A percentile compares a stretch with the other conserved stretches of the same genome.
Evolutionary conservation across 1,140 invertebrate genomes (phyloP).

Genomic region (Akabosia matsudoensis): DNA sequence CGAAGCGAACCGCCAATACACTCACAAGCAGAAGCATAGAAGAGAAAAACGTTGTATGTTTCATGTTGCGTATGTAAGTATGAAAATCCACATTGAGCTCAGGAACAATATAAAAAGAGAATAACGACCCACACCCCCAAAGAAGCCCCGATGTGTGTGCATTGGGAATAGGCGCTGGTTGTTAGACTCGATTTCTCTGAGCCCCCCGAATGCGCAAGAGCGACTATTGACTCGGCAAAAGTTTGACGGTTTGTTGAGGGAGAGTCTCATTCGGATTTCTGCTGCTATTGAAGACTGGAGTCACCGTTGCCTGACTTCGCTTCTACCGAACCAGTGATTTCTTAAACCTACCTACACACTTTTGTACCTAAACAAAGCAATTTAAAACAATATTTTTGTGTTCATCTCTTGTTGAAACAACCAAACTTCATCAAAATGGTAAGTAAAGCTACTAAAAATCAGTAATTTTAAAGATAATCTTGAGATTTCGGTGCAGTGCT

Average conservation of each 20-base stretch:
- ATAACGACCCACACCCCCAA: background rate
- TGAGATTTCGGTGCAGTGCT: too few relatives aligned
- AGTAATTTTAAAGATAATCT: too few relatives aligned
- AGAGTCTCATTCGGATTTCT: slow-evolving; percentile 29
- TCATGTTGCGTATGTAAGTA: background rate
- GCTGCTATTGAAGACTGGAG: slow-evolving; percentile 23
- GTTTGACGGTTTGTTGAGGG: background rate
- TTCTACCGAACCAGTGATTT: background rate
- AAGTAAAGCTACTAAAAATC: too few relatives aligned
- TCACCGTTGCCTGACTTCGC: slow-evolving; percentile 30
- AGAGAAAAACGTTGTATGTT: too few relatives aligned
- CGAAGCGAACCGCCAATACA: too few relatives aligned
- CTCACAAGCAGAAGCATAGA: too few relatives aligned
- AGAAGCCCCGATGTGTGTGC: background rate
- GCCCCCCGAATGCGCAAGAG: background rate
- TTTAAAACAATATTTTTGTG: slow-evolving; percentile 3
- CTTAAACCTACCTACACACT: background rate
- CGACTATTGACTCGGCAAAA: background rate
- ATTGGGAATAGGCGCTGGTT: background rate
- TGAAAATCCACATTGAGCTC: background rate
- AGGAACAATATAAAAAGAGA: too few relatives aligned
- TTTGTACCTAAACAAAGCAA: background rate
- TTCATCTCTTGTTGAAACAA: background rate
- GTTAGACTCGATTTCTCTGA: background rate
- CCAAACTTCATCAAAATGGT: background rate